Percentiles rank a stretch among this genome's conserved stretches.
phyloP scores from a whole-genome alignment of 2,113 vertebrate species.

The Laticauda laticaudata region DNA sequence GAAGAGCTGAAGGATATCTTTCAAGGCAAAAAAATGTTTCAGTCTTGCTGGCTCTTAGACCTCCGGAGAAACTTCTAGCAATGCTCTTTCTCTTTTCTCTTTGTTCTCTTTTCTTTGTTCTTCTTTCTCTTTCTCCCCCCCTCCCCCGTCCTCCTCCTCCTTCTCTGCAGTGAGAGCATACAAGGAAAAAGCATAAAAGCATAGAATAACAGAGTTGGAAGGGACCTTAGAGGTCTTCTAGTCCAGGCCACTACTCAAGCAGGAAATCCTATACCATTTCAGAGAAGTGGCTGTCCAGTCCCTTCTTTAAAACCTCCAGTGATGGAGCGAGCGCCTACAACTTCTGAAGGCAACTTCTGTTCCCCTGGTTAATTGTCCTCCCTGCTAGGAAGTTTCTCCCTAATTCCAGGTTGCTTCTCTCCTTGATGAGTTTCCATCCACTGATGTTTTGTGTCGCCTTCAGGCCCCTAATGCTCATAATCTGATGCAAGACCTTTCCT shows the following conservation, averaged over 20 bases:
- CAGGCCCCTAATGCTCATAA: too few relatives aligned
- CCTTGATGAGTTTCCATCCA: background rate
- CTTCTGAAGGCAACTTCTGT: too few relatives aligned
- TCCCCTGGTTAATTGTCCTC: background rate
- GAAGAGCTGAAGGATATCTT: background rate
- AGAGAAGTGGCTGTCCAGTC: too few relatives aligned
- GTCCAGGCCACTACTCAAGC: too few relatives aligned
- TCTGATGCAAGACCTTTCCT: background rate
- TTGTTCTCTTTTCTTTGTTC: background rate
- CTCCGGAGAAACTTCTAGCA: background rate
- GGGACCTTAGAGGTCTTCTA: too few relatives aligned
- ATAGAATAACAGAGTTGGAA: too few relatives aligned
- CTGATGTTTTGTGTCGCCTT: background rate
- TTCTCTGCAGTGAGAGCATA: background rate
- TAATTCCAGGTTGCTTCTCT: background rate
- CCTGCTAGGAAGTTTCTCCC: too few relatives aligned
- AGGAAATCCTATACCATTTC: too few relatives aligned
- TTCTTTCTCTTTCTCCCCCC: background rate
- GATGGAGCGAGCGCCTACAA: rapidly evolving
- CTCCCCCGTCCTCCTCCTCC: background rate
- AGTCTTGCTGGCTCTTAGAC: background rate
- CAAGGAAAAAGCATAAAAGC: background rate
- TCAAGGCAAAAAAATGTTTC: background rate
- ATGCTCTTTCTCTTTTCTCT: background rate
- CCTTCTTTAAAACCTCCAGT: too few relatives aligned